These are phyloP conservation scores for Mus caroli DNA, from an alignment of 2,797 vertebrate genomes.

Conservation along the genomic window DNA sequence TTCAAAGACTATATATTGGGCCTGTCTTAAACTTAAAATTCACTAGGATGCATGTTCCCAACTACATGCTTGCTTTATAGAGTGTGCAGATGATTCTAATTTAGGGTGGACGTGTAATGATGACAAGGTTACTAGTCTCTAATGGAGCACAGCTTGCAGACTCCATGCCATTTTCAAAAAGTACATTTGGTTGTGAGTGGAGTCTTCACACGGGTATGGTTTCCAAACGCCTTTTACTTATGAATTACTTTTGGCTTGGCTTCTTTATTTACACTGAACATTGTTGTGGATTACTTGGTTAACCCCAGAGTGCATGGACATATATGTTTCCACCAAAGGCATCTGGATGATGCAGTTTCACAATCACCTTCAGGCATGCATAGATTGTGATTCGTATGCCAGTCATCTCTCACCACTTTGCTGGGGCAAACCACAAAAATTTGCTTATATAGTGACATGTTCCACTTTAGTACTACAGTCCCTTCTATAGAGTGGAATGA, in stretches of 20 bases:
- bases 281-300: slow-evolving; percentile 77
- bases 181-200: slow-evolving; percentile 40
- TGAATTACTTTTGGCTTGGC: slow-evolving; percentile 48
- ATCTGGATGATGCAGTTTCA: slow-evolving; percentile 68
- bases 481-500: neutral
- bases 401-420: slow-evolving; percentile 70
- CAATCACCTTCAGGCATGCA: slow-evolving; percentile 72
- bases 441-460: slow-evolving; percentile 50
- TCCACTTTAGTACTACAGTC: slow-evolving; percentile 17
- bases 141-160: neutral
- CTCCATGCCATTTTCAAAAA: slow-evolving; percentile 55
- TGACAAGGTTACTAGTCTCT: neutral
- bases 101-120: too few relatives aligned
- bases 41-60: neutral
- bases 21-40: slow-evolving; percentile 1
- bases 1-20: neutral
- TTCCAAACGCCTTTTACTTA: slow-evolving; percentile 60
- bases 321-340: slow-evolving; percentile 67
- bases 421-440: slow-evolving; percentile 76
- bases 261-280: slow-evolving; percentile 71
- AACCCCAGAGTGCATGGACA: slow-evolving; percentile 66
- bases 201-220: slow-evolving; percentile 31
- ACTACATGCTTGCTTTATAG: slow-evolving; percentile 1
- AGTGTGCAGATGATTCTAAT: neutral
- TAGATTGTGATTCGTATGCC: slow-evolving; percentile 47